phyloP scores from a whole-genome alignment of 2,113 vertebrate species.

The Siniperca knerii region DNA sequence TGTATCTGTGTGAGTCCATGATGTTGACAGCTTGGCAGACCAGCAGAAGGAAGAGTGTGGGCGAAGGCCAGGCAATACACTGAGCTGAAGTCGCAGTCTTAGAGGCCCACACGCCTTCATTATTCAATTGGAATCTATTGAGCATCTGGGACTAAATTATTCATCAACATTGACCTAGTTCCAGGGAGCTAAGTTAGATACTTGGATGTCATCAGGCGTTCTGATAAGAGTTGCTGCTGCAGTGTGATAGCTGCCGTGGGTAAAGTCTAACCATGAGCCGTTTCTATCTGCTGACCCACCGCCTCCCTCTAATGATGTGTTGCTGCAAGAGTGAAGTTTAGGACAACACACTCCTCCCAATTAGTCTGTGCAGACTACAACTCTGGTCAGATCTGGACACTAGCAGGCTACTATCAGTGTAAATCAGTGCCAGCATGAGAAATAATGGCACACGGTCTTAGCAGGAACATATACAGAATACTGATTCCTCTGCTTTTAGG shows the following conservation, averaged over 20 bases:
- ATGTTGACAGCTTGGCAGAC: conserved; percentile 76
- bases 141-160: conserved; percentile 84
- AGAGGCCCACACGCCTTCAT: conserved; percentile 78
- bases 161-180: conserved; percentile 84
- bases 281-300: conserved; percentile 38
- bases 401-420: conserved; percentile 38
- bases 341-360: conserved; percentile 77
- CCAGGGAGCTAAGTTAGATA: conserved; percentile 79
- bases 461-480: conserved; percentile 40
- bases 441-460: conserved; percentile 53
- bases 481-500: conserved; percentile 35
- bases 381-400: conserved; percentile 60
- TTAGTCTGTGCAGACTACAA: conserved; percentile 62
- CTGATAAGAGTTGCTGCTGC: conserved; percentile 70
- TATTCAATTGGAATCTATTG: conserved; percentile 84
- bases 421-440: conserved; percentile 56
- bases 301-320: conserved; percentile 71
- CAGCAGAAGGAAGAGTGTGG: conserved; percentile 76
- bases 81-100: conserved; percentile 71
- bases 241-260: conserved; percentile 62
- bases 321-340: conserved; percentile 67
- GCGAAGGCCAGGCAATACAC: conserved; percentile 78
- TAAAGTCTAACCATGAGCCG: conserved; percentile 56
- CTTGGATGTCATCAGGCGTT: conserved; percentile 77
- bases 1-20: conserved; percentile 56